These are phyloP conservation scores for Sminthurides bifidus DNA, from an alignment of 1,140 invertebrate genomes.

Conservation along the genomic window DNA sequence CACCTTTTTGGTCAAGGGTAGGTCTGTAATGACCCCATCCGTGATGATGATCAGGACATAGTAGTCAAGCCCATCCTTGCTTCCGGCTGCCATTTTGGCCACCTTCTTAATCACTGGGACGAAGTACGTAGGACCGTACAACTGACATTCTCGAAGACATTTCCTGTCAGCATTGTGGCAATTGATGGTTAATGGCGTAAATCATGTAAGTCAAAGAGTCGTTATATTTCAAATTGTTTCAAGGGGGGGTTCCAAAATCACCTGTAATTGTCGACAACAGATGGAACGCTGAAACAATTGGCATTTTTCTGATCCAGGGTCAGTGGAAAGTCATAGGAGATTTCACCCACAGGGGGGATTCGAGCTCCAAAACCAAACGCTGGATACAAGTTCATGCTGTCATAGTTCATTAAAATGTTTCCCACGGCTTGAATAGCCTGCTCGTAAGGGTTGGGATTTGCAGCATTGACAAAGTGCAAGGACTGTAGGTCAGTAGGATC, in stretches of 20 bases:
- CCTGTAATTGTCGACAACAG: too few species aligned
- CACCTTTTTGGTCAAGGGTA: neutral
- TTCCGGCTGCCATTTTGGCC: constrained; percentile 39
- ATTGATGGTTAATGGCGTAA: too few species aligned
- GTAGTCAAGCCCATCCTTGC: constrained; percentile 45
- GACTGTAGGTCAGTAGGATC: constrained; percentile 42
- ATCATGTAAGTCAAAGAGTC: too few species aligned
- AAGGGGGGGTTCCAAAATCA: too few species aligned
- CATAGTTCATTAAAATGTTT: constrained; percentile 41
- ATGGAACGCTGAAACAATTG: too few species aligned
- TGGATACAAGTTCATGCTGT: constrained; percentile 7
- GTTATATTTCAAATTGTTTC: too few species aligned
- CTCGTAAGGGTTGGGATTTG: constrained; percentile 42
- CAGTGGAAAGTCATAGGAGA: constrained; percentile 47
- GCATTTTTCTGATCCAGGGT: constrained; percentile 34
- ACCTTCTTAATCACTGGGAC: constrained; percentile 50
- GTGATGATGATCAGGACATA: constrained; percentile 54
- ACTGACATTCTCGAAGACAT: too few species aligned
- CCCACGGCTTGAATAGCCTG: constrained; percentile 45
- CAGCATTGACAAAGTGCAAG: constrained; percentile 41
- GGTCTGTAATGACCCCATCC: constrained; percentile 41
- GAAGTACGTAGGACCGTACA: constrained; percentile 48
- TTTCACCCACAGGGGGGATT: constrained; percentile 41
- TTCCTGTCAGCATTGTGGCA: too few species aligned
- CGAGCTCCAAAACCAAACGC: constrained; percentile 46